Conservation (phyloP, 2,797 vertebrate genomes). For the Chromobotia macracanthus region DNA sequence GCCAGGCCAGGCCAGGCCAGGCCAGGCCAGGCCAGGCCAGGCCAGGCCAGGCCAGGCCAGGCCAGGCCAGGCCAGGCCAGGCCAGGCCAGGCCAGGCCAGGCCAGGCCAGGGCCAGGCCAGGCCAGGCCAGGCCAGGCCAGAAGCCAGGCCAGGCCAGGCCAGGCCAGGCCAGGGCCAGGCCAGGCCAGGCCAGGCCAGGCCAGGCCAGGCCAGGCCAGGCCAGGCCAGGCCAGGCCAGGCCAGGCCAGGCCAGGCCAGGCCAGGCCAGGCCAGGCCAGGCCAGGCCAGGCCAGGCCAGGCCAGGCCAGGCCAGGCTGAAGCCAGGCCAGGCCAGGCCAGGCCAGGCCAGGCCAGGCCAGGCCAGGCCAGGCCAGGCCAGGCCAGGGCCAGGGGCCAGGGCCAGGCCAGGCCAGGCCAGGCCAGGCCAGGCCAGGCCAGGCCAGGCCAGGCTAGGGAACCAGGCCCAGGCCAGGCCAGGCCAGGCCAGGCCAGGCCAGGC, state of each 20-base stretch:
- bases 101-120: neutral
- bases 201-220: neutral
- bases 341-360: too few species aligned
- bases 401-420: too few species aligned
- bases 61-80: conserved; percentile 7
- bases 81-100: neutral
- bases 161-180: neutral
- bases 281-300: neutral
- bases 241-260: neutral
- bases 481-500: neutral
- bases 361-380: too few species aligned
- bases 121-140: neutral
- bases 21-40: neutral
- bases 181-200: neutral
- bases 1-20: neutral
- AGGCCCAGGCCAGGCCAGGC: neutral
- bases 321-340: too few species aligned
- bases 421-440: conserved; percentile 27
- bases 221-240: neutral
- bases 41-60: neutral
- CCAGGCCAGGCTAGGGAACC: conserved; percentile 28
- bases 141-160: neutral
- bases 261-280: neutral
- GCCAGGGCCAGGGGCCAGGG: neutral
- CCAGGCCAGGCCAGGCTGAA: neutral